phyloP scores from a whole-genome alignment of 2,888 invertebrate species.

The Tenthredo notha region DNA sequence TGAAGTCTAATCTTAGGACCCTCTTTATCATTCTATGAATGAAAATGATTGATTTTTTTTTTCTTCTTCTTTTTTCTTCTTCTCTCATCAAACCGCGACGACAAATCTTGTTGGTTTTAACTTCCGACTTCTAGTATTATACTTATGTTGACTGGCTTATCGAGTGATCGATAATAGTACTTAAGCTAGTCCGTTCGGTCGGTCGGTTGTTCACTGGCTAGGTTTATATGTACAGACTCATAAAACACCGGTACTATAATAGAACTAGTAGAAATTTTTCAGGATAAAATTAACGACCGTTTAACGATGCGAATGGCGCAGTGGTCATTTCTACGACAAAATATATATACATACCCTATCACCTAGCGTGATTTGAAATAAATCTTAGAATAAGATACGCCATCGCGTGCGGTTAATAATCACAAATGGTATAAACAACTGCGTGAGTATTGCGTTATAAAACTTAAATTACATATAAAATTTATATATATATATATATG shows the following conservation, averaged over 20 bases:
- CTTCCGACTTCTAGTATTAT: background rate
- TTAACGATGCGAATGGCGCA: background rate
- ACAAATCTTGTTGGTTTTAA: slow-evolving; percentile 4
- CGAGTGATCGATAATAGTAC: slow-evolving; percentile 32
- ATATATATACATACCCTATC: too few species aligned
- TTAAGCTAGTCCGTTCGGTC: background rate
- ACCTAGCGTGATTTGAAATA: too few species aligned
- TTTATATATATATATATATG: too few species aligned
- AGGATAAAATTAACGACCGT: background rate
- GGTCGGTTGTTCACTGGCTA: background rate
- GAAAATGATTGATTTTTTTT: background rate
- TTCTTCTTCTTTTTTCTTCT: background rate
- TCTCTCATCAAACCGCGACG: background rate
- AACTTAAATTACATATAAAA: background rate
- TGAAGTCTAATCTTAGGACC: background rate
- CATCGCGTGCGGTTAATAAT: background rate
- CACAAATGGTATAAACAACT: background rate
- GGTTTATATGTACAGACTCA: background rate
- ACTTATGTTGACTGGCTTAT: slow-evolving; percentile 16
- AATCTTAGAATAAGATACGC: too few species aligned
- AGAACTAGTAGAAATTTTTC: background rate
- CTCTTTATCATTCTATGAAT: background rate
- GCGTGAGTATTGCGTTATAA: background rate
- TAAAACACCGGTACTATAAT: background rate
- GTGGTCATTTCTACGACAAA: too few species aligned